Evolutionary conservation across 2,113 vertebrate genomes (phyloP).

Genomic region (Epinephelus lanceolatus): DNA sequence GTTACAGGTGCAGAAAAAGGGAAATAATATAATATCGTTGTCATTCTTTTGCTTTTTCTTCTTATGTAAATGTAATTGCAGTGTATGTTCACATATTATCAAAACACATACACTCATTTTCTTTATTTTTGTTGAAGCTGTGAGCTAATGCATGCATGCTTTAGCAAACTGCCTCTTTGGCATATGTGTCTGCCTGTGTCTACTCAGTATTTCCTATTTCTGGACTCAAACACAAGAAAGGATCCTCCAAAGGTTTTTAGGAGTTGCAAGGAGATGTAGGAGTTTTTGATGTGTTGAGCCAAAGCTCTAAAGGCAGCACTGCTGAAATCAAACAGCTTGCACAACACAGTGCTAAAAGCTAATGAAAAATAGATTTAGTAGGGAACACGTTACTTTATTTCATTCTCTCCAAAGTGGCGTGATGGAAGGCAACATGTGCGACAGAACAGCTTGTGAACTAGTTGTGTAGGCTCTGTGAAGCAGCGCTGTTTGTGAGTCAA

Average conservation of each 20-base stretch:
- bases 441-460: conserved; percentile 81
- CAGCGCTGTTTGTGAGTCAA: conserved; percentile 77
- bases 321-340: conserved; percentile 73
- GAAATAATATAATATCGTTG: conserved; percentile 5
- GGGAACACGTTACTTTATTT: conserved; percentile 71
- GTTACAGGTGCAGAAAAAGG: conserved; percentile 30
- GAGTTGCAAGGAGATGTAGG: conserved; percentile 56
- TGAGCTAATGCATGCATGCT: conserved; percentile 29
- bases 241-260: conserved; percentile 55
- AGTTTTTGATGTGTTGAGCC: conserved; percentile 65
- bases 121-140: neutral
- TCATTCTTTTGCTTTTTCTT: neutral
- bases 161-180: conserved; percentile 37
- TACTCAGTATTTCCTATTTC: conserved; percentile 40
- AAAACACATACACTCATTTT: neutral
- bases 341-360: conserved; percentile 72
- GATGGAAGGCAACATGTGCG: conserved; percentile 75
- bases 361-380: conserved; percentile 80
- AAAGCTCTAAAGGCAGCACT: conserved; percentile 61
- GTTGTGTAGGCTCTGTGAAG: conserved; percentile 79
- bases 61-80: neutral
- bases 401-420: conserved; percentile 62
- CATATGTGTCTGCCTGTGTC: conserved; percentile 35
- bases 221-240: conserved; percentile 51
- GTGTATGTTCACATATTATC: neutral